Evolutionary conservation across 2,797 vertebrate genomes (phyloP).

Genomic region (Rhinatrema bivittatum): DNA sequence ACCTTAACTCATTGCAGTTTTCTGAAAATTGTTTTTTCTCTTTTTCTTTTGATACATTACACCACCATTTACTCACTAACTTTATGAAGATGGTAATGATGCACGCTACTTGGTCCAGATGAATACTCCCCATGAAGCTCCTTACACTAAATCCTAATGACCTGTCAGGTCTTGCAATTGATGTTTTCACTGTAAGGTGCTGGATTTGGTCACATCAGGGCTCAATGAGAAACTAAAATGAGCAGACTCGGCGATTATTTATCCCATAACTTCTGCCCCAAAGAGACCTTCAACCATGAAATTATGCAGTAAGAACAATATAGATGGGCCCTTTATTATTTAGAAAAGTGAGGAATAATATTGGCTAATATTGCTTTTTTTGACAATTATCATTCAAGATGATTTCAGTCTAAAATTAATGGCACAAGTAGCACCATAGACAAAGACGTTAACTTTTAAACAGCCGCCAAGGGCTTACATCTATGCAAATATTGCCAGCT

Average conservation of each 20-base stretch:
- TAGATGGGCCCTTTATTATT: too few relatives aligned
- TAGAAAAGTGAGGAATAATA: too few relatives aligned
- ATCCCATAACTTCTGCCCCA: conserved; percentile 56
- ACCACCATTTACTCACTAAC: conserved; percentile 36
- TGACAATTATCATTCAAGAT: too few relatives aligned
- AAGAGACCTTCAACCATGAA: conserved; percentile 5
- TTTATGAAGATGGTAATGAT: conserved; percentile 48
- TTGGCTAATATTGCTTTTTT: too few relatives aligned
- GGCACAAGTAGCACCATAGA: too few relatives aligned
- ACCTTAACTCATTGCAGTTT: too few relatives aligned
- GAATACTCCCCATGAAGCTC: conserved; percentile 56
- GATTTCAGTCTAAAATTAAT: too few relatives aligned
- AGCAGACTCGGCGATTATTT: conserved; percentile 74
- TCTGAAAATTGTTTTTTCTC: conserved; percentile 12
- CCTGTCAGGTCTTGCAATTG: conserved; percentile 83
- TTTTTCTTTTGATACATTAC: conserved; percentile 39
- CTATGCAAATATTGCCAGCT: too few relatives aligned
- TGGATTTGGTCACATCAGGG: conserved; percentile 59
- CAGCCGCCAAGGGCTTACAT: too few relatives aligned
- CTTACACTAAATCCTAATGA: conserved; percentile 63
- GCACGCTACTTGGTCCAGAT: conserved; percentile 52
- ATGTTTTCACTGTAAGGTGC: conserved; percentile 90
- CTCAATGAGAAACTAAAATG: conserved; percentile 49
- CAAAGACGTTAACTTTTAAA: too few relatives aligned
- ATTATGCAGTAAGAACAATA: too few relatives aligned